phyloP scores from a whole-genome alignment of 2,888 invertebrate genomes.

The Yponomeuta evonymella region DNA sequence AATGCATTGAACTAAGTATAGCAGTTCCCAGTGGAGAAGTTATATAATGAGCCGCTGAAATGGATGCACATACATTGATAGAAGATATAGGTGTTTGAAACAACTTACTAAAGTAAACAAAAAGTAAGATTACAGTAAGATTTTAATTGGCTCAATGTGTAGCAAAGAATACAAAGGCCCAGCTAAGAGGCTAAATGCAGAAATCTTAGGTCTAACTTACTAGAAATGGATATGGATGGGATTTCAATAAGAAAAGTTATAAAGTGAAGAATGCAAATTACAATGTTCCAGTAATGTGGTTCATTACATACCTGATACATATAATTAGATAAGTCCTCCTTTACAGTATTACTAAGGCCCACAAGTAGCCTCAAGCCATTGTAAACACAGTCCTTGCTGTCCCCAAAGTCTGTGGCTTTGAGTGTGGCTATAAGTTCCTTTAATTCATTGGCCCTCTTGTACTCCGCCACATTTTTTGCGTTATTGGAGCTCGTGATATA shows the following conservation, averaged over 20 bases:
- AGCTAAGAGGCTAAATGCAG: too few relatives aligned
- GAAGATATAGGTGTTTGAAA: too few relatives aligned
- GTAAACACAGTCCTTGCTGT: slow-evolving; percentile 40
- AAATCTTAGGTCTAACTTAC: too few relatives aligned
- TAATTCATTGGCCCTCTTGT: slow-evolving; percentile 47
- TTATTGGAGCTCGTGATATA: slow-evolving; percentile 49
- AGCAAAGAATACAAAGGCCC: background rate
- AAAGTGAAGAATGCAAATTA: too few relatives aligned
- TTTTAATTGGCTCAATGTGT: background rate
- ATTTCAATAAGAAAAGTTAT: background rate
- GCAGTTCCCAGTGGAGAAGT: too few relatives aligned
- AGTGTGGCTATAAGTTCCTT: slow-evolving; percentile 48
- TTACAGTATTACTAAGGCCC: slow-evolving; percentile 45
- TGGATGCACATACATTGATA: too few relatives aligned
- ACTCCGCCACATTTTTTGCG: slow-evolving; percentile 57
- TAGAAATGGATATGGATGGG: background rate
- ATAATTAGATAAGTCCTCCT: slow-evolving; percentile 46
- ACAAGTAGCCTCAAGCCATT: slow-evolving; percentile 48
- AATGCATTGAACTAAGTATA: too few relatives aligned
- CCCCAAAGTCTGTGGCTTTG: slow-evolving; percentile 43
- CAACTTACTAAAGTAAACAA: too few relatives aligned
- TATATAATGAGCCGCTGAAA: too few relatives aligned
- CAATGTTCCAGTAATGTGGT: too few relatives aligned
- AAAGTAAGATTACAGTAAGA: background rate
- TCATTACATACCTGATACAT: slow-evolving; percentile 50